Base-by-base conservation (phyloP, 2,113 vertebrate species). In the Atlantisia rogersi region DNA sequence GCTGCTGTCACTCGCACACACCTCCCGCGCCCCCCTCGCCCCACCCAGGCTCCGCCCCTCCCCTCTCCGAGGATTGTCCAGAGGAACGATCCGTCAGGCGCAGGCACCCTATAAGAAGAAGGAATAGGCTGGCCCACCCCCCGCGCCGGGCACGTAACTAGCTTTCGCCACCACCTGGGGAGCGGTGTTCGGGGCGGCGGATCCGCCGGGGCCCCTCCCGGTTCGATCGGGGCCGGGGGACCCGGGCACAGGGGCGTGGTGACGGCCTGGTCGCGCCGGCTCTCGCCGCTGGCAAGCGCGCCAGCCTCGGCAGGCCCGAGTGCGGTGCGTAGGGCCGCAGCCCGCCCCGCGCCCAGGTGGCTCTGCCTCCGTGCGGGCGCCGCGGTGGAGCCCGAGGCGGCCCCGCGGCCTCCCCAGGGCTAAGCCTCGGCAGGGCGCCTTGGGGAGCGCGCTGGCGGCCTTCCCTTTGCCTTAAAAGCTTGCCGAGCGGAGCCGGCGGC, bases 171-270 rank as follows among this genome's bases (percentile, higher is more conserved):
- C 7, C 8, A 4, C 19, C 3, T 1, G 14, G 8, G 1, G 18
- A 59, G n/a, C 1, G 64, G 24, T 5, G 12, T 24, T 1, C 3
- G 50, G 14, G 22, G 20, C 2, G 12, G 25, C 1, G 40, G 21
- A 5, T 3, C 5, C 2, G 32, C 20, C 0, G 25, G 17, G 5
- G 10, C 11, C 7, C 32, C 1, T 3, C 1, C 4, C 10, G 13
- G 21, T 8, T 29, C 3, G 2, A 1, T 9, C 19, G 3, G 11
- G 40, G 2, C 25, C 3, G 17, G 14, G 10, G 8, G 1, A 25
- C 3, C 22, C 10, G 42, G 62, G 26, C 20, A 2, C 10, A 4
- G 50, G 3, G 32, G 25, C 16, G 37, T 9, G 35, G 63, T 7
- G 2, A 28, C 13, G 8, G 39, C 46, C 40, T 35, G 26, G 50